Percentiles rank a stretch among this genome's conserved stretches.
phyloP scores from a whole-genome alignment of 2,888 invertebrate species.

The Seira musarum region DNA sequence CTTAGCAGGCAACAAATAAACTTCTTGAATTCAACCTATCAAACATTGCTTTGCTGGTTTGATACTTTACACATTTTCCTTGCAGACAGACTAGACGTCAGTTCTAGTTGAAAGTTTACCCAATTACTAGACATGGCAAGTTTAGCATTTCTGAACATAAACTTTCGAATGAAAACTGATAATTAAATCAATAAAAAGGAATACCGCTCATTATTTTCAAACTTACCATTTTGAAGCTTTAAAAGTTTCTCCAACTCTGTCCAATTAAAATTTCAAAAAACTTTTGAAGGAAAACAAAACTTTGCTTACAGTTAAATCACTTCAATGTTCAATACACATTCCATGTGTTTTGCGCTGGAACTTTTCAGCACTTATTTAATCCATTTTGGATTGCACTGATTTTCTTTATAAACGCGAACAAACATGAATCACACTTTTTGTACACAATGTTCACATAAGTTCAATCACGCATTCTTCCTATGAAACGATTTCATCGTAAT shows the following conservation, averaged over 20 bases:
- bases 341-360: background rate
- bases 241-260: slow-evolving; percentile 2
- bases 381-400: background rate
- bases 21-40: too few relatives aligned
- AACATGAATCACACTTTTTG: too few relatives aligned
- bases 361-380: background rate
- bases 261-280: background rate
- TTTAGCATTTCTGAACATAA: background rate
- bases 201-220: background rate
- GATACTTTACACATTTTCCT: too few relatives aligned
- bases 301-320: too few relatives aligned
- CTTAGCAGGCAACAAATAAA: too few relatives aligned
- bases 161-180: background rate
- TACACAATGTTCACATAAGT: too few relatives aligned
- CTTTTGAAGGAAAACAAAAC: too few relatives aligned
- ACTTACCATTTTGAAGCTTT: slow-evolving; percentile 51
- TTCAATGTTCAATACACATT: too few relatives aligned
- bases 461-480: too few relatives aligned
- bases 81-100: too few relatives aligned
- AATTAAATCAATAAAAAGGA: background rate
- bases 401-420: background rate
- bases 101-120: slow-evolving; percentile 1
- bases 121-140: background rate
- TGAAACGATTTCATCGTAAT: too few relatives aligned
- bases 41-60: too few relatives aligned